Evolutionary conservation across 2,113 vertebrate genomes (phyloP), one percentile per base, ranked within the genome.

Genomic region (Carlito syrichta): DNA sequence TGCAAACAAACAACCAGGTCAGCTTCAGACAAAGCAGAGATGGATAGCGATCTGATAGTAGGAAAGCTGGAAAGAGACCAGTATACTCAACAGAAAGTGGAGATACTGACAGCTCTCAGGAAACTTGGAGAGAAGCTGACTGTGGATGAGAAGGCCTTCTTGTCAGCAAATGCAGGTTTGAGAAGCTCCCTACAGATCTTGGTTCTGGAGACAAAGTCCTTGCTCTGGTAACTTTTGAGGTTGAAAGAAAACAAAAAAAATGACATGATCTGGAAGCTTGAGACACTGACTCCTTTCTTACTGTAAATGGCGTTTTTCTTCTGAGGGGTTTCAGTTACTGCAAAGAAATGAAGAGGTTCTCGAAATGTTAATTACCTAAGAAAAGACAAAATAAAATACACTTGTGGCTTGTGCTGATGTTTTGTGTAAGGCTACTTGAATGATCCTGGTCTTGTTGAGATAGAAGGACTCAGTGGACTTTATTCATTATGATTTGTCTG

Each of bases 131-230:
- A 99, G 98, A 99, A 99, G 99, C 98, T 99, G 48, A 99, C 99
- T 32, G 52, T 98, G 27, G 99, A 99, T 68, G 99, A 99, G 27
- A 99, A 99, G 97, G 97, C 97, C 0, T 99, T 99, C 97, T 98
- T 99, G 74, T 97, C 98, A n/a, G 98, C 99, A 78, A 99, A 99
- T 32, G 99, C 99, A 22, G 99, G 99, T 99, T 99, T 99, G 99
- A 99, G 98, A 99, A 98, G 98, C 99, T 99, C 56, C 99, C 99
- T 1, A 98, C 98, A 86, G 99, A 99, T 69, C 98, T 99, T 6
- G 99, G 99, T 99, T 99, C 99, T 17, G 99, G 99, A 98, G 99
- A 99, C 98, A 99, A 99, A 98, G 99, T 99, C 95, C 98, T 99
- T 98, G 99, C 99, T 97, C 98, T 99, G 96, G 99, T 99, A 58